A percentile compares a stretch with the other conserved stretches of the same genome.
Evolutionary conservation across 2,797 vertebrate genomes (phyloP).

Genomic region (Neomorphus geoffroyi): DNA sequence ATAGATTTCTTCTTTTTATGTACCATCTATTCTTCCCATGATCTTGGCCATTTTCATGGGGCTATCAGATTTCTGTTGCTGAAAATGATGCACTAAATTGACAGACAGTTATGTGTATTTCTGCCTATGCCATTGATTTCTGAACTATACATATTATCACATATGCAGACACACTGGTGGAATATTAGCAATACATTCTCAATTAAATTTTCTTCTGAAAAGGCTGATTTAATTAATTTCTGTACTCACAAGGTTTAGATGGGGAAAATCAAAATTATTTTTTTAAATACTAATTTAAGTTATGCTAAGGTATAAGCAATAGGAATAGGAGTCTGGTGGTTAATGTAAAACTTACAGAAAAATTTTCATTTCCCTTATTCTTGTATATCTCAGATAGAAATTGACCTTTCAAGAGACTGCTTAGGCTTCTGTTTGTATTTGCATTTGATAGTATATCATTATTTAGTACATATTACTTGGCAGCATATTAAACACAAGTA

Average conservation of each 20-base stretch:
- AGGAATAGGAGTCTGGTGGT: background rate
- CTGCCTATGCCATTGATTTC: background rate
- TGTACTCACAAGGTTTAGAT: background rate
- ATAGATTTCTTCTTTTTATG: background rate
- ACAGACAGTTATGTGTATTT: background rate
- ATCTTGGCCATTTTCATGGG: background rate
- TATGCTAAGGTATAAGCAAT: background rate
- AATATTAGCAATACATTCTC: background rate
- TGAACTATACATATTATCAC: background rate
- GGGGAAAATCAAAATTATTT: background rate
- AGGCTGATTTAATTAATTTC: background rate
- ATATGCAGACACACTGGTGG: fast-evolving
- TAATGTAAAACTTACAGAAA: background rate
- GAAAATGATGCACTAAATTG: background rate
- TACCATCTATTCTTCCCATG: background rate
- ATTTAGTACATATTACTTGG: background rate
- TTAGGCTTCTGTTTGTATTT: background rate
- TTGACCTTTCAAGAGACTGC: background rate
- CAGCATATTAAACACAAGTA: background rate
- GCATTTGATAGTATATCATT: background rate
- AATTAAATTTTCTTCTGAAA: background rate
- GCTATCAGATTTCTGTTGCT: background rate
- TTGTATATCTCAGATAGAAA: background rate
- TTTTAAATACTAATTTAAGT: background rate
- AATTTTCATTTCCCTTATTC: background rate